Evolutionary conservation across 2,797 vertebrate species (phyloP).

Genomic region (Myotis vivesi): DNA sequence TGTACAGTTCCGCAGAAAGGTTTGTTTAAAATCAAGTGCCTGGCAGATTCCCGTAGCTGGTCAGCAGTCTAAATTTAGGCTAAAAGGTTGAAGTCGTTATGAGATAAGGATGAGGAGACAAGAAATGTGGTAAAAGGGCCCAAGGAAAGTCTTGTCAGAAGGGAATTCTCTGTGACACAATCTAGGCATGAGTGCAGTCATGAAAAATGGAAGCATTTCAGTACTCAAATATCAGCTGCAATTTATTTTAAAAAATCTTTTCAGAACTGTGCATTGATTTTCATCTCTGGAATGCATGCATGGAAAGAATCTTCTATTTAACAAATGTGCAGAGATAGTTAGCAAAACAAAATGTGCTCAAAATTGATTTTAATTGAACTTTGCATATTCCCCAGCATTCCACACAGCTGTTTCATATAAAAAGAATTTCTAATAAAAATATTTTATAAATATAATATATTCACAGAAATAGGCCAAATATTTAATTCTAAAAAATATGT

Average conservation of each 20-base stretch:
- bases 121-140: neutral
- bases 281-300: neutral
- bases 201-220: neutral
- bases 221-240: constrained; percentile 18
- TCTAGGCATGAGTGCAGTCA: neutral
- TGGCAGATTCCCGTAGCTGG: neutral
- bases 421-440: constrained; percentile 47
- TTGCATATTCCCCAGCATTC: neutral
- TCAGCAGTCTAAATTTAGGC: neutral
- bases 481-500: neutral
- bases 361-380: constrained; percentile 12
- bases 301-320: neutral
- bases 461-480: neutral
- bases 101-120: neutral
- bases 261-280: constrained; percentile 30
- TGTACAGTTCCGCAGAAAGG: neutral
- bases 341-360: neutral
- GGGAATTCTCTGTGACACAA: neutral
- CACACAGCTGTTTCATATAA: neutral
- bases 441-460: neutral
- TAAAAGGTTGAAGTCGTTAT: neutral
- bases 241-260: constrained; percentile 1
- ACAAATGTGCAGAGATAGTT: neutral
- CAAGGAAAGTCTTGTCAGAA: neutral
- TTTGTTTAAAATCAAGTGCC: neutral